Conservation (phyloP, 2,888 invertebrate species). For the Blera fallax region DNA sequence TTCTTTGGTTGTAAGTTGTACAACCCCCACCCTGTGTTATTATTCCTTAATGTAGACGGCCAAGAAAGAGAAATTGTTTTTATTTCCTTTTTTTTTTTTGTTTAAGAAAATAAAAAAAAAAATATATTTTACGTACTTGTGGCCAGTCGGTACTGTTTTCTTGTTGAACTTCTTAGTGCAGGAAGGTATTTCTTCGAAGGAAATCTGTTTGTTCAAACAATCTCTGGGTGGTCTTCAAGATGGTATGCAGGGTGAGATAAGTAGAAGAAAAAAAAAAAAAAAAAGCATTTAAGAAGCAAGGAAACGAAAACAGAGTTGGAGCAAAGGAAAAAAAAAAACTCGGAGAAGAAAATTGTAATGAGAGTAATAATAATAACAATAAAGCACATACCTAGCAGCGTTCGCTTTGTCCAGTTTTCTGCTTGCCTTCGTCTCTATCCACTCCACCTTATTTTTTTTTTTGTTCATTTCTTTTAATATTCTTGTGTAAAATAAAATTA, state of each 20-base stretch:
- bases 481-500: constrained; percentile 32
- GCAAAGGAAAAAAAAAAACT: background rate
- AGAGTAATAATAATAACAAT: constrained; percentile 67
- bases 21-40: constrained; percentile 24
- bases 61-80: constrained; percentile 45
- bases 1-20: constrained; percentile 24
- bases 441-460: background rate
- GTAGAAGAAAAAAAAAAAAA: background rate
- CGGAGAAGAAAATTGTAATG: constrained; percentile 48
- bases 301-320: constrained; percentile 1
- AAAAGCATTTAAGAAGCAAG: background rate
- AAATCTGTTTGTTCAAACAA: constrained; percentile 59
- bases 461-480: constrained; percentile 23
- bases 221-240: constrained; percentile 55
- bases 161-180: constrained; percentile 28
- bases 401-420: constrained; percentile 44
- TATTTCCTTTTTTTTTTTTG: constrained; percentile 27
- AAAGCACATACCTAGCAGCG: constrained; percentile 54
- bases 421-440: background rate
- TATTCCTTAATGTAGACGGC: constrained; percentile 28
- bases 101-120: constrained; percentile 18
- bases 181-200: constrained; percentile 16
- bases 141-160: constrained; percentile 12
- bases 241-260: background rate
- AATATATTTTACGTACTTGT: constrained; percentile 43